These are phyloP conservation scores for Paratrypauchen microcephalus DNA, from an alignment of 2,797 vertebrate genomes.

Conservation along the genomic window DNA sequence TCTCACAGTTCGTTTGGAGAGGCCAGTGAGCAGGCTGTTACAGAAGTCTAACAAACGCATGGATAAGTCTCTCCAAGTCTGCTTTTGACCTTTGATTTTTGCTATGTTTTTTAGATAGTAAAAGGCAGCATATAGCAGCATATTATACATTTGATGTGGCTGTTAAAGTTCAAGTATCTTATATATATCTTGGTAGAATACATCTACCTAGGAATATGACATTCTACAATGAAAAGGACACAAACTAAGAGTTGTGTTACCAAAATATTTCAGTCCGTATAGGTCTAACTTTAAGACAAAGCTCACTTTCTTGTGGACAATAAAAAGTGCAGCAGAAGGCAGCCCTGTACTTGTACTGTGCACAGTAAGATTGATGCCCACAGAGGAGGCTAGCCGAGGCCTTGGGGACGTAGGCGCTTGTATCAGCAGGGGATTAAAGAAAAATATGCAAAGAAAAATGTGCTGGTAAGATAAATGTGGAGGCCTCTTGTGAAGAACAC, in stretches of 20 bases:
- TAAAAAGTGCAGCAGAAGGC: conserved; percentile 58
- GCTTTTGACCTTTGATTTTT: no score
- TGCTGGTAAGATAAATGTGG: conserved; percentile 81
- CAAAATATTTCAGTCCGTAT: conserved; percentile 26
- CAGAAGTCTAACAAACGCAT: no score
- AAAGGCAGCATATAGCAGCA: no score
- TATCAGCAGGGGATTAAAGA: conserved; percentile 79
- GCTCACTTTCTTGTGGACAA: conserved; percentile 58
- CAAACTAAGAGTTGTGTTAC: not conserved
- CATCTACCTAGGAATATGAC: not conserved
- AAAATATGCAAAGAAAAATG: conserved; percentile 76
- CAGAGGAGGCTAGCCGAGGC: conserved; percentile 68
- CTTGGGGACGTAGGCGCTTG: conserved; percentile 71
- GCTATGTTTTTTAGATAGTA: no score
- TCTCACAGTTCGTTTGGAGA: no score
- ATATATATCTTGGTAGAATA: not conserved
- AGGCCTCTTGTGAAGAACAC: conserved; percentile 72
- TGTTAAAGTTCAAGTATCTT: no score
- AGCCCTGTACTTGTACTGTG: conserved; percentile 58
- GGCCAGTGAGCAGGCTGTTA: no score
- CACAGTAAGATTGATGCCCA: conserved; percentile 72
- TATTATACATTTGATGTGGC: no score
- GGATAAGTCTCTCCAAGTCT: no score
- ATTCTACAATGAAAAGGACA: not conserved
- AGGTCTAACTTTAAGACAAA: conserved; percentile 47